Evolutionary conservation across 2,888 invertebrate species (phyloP), one percentile per base, ranked within the genome.

Genomic region (Dasysyrphus tricinctus): DNA sequence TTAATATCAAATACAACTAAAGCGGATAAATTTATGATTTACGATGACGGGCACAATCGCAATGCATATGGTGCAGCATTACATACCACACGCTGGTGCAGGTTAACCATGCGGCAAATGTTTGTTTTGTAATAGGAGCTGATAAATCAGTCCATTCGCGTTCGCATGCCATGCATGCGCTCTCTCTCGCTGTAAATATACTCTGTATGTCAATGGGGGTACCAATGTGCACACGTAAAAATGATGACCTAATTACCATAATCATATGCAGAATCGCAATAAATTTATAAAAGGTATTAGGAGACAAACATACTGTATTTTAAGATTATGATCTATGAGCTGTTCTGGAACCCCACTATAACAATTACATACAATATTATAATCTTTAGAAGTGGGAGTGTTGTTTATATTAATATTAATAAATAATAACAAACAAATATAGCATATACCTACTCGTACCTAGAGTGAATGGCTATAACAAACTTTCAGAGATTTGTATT

Each of bases 191-290:
- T 54, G 24, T 3, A 2, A 24, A 3, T 24, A 3, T 24, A 24
- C 54, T 5, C 14, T 29, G 29, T 44, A 57, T 19, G 70, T 47
- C 67, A 77, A 56, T 37, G 56, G 42, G 59, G 70, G 37, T 11
- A 34, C 61, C 51, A 67, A 51, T 72, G 54, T 63, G 49, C 12
- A 39, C 49, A 61, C 54, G 73, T 69, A 44, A 81, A 89, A 89
- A 90, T 89, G 89, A 90, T 90, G 90, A 90, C 90, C 89, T 90
- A 90, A 90, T 90, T 90, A 90, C 89, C 89, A 90, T 89, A 90
- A 90, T 89, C 89, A 89, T 88, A 89, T 81, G 81, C 81, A 72
- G 49, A 86, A 81, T 78, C 65, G 78, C 69, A 86, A 86, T 86
- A 86, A 86, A 82, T 86, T 74, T 65, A 65, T 65, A 32, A 16